Evolutionary conservation across 2,888 invertebrate species (phyloP), one percentile per base, ranked within the genome.

Genomic region (Rhimphoctona megacephalus): DNA sequence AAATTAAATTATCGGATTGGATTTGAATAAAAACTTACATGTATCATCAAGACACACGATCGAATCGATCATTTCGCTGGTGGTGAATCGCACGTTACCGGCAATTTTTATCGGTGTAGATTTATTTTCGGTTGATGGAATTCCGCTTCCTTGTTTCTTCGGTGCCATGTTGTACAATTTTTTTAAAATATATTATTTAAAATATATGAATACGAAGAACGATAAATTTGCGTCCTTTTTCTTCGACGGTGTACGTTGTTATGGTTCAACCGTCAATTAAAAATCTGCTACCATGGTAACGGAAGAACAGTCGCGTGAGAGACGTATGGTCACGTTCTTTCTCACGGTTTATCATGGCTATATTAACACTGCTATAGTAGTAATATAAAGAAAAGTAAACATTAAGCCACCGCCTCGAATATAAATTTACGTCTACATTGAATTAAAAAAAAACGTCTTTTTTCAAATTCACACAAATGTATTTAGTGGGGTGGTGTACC

Each of bases 271-370:
- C 43, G 69, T 69, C 43, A 25, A 43, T 69, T 69, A 1, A 22
- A 46, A 69, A 69, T 69, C 14, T 39, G 14, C 39, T 69, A 46
- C 69, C 69, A 69, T 69, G 39, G 69, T 69, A 69, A 69, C 69
- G 43, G 69, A 69, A 43, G 57, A 77, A 66, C 66, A 66, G 36
- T 79, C n/a, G 67, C 39, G 43, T 79, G n/a, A 67, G n/a, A 66
- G n/a, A 33, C 43, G n/a, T 36, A 36, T 52, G n/a, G 52, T n/a
- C 52, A 52, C n/a, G n/a, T 52, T 52, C 66, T n/a, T 43, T 39
- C 39, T 7, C 43, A 43, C 17, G 22, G 22, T 43, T 43, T 43
- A 43, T 69, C 43, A 67, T 33, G 67, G 67, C 43, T 69, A 43
- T 69, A 43, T 69, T 43, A 39, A 67, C 66, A 66, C 66, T 67